Evolutionary conservation across 2,113 vertebrate species (phyloP).

Genomic region (Lampris incognitus): DNA sequence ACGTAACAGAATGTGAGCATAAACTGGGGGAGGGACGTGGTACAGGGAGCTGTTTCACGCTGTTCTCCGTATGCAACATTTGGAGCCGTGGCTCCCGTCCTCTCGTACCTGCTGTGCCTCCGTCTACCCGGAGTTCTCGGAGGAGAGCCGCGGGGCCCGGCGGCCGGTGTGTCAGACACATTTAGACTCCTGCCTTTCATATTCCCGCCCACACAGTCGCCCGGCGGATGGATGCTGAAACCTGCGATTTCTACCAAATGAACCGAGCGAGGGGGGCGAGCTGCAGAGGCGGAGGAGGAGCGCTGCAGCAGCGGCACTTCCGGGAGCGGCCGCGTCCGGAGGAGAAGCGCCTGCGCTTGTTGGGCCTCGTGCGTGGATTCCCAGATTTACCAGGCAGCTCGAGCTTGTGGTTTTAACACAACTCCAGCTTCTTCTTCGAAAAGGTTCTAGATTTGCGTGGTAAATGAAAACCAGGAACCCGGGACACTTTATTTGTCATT

Average conservation of each 20-base stretch:
- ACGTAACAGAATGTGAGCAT: too few species aligned
- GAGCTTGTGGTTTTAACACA: too few species aligned
- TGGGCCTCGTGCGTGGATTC: too few species aligned
- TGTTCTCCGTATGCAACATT: conserved; percentile 48
- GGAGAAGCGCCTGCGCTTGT: too few species aligned
- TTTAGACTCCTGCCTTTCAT: conserved; percentile 85
- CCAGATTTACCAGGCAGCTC: too few species aligned
- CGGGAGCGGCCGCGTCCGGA: too few species aligned
- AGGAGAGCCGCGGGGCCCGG: conserved; percentile 66
- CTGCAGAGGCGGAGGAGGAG: conserved; percentile 45
- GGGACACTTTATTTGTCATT: too few species aligned
- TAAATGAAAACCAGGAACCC: too few species aligned
- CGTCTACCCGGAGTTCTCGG: conserved; percentile 67
- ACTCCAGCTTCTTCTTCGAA: too few species aligned
- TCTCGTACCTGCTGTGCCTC: conserved; percentile 63
- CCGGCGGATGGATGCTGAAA: conserved; percentile 77
- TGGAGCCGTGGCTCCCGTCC: conserved; percentile 39
- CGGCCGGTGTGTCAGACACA: conserved; percentile 79
- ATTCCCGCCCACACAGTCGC: conserved; percentile 80
- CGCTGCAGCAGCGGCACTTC: conserved; percentile 19
- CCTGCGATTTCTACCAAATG: conserved; percentile 74
- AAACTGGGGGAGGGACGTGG: too few species aligned
- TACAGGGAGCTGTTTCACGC: conserved; percentile 14
- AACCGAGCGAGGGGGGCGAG: neutral
- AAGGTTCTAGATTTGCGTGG: too few species aligned